Evolutionary conservation across 2,888 invertebrate genomes (phyloP), one percentile per base, ranked within the genome.

Genomic region (Dione vanillae): DNA sequence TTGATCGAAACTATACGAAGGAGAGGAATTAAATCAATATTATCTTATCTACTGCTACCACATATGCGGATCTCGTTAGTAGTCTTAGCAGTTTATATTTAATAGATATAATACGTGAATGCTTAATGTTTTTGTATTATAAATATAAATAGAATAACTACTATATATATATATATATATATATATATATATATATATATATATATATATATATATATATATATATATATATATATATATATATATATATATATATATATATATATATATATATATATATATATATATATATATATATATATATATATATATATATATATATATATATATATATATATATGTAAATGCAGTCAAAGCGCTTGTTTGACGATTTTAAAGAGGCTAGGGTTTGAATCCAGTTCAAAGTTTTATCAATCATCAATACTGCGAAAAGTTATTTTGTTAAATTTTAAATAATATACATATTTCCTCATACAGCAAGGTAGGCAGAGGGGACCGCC

Each of bases 11-110:
- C 75, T 73, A 68, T 77, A 76, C 76, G 69, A 69, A 76, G 74
- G 74, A 74, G 70, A 70, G 67, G 77, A 73, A 76, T 78, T 74
- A 71, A 71, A 73, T 81, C 77, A 78, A 43, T 79, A 67, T 67
- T 47, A 74, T 72, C 70, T 74, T 70, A 74, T 72, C 74, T 69
- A 59, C 52, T n/a, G 74, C 74, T 72, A 72, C 74, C 70, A 67
- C 72, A 72, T 74, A 74, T 72, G 72, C 70, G 64, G 74, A 56
- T 65, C 72, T 72, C 65, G 67, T 70, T 74, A 74, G 69, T 43
- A 9, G 59, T 27, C 6, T 68, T 62, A 19, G 68, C 62, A 37
- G 68, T 54, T 68, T 45, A 35, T 37, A 35, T 58, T 58, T 58
- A 56, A 67, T 54, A 45, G 52, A 68, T 45, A 27, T 35, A 54